Percentiles rank a stretch among this genome's conserved stretches.
Conservation (phyloP, 2,888 invertebrate species). For the Stratiomys singularior region DNA sequence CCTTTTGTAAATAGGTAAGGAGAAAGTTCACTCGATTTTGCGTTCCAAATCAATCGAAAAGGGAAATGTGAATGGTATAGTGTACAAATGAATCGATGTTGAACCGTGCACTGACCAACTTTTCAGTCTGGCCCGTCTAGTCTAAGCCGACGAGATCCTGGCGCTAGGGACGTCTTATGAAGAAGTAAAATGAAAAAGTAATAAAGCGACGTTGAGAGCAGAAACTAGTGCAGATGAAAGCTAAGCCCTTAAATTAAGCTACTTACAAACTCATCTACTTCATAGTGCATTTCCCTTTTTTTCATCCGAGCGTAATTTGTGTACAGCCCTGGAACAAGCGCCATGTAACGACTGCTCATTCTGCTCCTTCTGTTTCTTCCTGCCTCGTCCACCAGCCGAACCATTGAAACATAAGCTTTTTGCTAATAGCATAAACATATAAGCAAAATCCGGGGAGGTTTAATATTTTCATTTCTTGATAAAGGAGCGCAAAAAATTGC, state of each 20-base stretch:
- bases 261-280: constrained; percentile 49
- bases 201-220: neutral
- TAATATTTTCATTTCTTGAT: neutral
- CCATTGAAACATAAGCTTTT: neutral
- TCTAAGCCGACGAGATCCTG: neutral
- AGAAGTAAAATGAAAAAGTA: constrained; percentile 11
- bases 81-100: neutral
- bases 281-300: constrained; percentile 46
- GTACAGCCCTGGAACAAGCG: neutral
- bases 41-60: neutral
- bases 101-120: neutral
- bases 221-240: constrained; percentile 25
- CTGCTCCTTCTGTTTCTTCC: neutral
- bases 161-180: neutral
- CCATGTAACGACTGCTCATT: neutral
- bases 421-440: neutral
- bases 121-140: neutral
- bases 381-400: neutral
- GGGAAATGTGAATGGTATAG: constrained; percentile 5
- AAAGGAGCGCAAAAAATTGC: neutral
- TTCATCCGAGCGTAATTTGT: neutral
- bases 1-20: constrained; percentile 50
- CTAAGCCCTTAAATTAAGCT: constrained; percentile 49
- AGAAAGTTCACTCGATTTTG: constrained; percentile 42
- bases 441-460: neutral